A percentile compares a stretch with the other conserved stretches of the same genome.
Evolutionary conservation across 1,140 invertebrate genomes (phyloP).

Genomic region (Bombus pyrosoma): DNA sequence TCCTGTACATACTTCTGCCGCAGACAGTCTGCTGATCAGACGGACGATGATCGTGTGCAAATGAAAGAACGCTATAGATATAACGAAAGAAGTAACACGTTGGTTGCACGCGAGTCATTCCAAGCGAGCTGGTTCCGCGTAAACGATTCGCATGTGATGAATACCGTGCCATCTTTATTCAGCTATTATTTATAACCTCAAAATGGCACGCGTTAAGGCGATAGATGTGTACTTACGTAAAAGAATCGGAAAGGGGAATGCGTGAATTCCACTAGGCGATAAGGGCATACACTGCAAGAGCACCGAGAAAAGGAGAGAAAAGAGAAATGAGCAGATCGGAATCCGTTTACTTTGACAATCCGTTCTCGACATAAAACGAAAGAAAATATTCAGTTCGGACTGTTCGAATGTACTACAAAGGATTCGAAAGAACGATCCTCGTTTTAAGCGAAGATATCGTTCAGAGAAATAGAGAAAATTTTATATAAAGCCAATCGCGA

Average conservation of each 20-base stretch:
- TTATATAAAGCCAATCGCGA: conserved; percentile 42
- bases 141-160: conserved; percentile 28
- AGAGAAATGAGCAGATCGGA: not conserved
- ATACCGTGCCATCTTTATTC: conserved; percentile 27
- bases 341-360: conserved; percentile 60
- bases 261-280: conserved; percentile 20
- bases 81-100: not conserved
- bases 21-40: conserved; percentile 14
- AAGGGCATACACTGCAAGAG: conserved; percentile 4
- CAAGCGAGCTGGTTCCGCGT: not conserved
- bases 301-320: not conserved
- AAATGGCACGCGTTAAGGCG: conserved; percentile 5
- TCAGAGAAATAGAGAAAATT: conserved; percentile 57
- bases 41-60: conserved; percentile 1
- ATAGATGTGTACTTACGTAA: not conserved
- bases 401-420: conserved; percentile 9
- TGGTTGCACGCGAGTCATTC: conserved; percentile 10
- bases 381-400: conserved; percentile 15
- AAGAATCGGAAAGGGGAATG: not conserved
- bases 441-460: conserved; percentile 26
- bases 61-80: conserved; percentile 2
- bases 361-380: conserved; percentile 40
- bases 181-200: conserved; percentile 20
- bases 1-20: conserved; percentile 11
- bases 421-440: not conserved